A percentile compares a stretch with the other conserved stretches of the same genome.
Conservation (phyloP, 2,797 vertebrate genomes). For the Varecia variegata region DNA sequence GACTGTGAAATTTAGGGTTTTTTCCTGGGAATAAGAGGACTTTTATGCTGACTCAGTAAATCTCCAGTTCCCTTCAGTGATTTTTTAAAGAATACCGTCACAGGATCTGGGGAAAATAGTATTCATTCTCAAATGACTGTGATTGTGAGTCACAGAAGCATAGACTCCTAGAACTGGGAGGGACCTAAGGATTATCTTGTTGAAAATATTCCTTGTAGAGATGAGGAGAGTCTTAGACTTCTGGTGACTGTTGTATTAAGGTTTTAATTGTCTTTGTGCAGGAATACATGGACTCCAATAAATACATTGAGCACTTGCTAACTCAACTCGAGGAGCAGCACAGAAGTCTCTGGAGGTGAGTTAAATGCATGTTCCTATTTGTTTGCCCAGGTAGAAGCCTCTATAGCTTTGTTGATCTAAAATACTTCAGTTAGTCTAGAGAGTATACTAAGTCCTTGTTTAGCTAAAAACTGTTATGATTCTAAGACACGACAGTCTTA, state of each 20-base stretch:
- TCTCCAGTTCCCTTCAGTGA: background rate
- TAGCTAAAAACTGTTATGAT: background rate
- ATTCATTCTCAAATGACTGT: background rate
- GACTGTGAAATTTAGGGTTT: background rate
- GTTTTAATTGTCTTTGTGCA: slow-evolving; percentile 68
- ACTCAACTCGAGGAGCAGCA: slow-evolving; percentile 92
- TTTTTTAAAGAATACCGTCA: background rate
- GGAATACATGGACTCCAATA: slow-evolving; percentile 94
- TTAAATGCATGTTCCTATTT: slow-evolving; percentile 9
- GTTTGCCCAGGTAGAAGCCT: background rate
- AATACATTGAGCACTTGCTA: slow-evolving; percentile 91
- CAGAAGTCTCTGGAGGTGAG: slow-evolving; percentile 90
- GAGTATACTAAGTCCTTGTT: background rate
- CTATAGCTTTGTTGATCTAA: background rate
- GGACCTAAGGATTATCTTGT: background rate
- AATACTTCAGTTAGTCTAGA: background rate
- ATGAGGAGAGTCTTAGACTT: background rate
- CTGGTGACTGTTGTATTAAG: background rate
- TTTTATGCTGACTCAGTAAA: background rate
- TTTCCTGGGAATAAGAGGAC: background rate
- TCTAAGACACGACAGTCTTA: background rate
- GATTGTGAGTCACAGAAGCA: background rate
- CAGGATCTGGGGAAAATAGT: background rate
- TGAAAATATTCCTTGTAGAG: background rate
- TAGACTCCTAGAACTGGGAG: background rate